These are phyloP conservation scores for Dissostichus mawsoni DNA, from an alignment of 2,113 vertebrate species.

Conservation along the genomic window DNA sequence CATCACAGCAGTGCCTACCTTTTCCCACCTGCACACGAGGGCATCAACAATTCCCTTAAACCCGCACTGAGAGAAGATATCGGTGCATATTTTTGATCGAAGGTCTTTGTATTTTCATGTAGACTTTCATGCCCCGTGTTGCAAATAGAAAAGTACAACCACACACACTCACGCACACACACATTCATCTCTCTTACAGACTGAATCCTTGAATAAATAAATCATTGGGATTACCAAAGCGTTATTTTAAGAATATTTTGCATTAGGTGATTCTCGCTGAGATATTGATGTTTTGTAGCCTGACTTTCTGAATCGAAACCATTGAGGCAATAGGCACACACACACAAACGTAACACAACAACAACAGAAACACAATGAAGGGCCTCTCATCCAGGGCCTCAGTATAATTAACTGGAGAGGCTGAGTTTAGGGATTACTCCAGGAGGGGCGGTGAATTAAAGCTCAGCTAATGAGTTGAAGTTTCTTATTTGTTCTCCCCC, in stretches of 20 bases:
- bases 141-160: constrained; percentile 24
- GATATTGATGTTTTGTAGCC: constrained; percentile 48
- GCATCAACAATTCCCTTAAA: constrained; percentile 39
- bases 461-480: constrained; percentile 87
- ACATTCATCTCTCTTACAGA: constrained; percentile 29
- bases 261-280: constrained; percentile 43
- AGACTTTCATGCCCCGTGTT: constrained; percentile 44
- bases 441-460: constrained; percentile 85
- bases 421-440: constrained; percentile 85
- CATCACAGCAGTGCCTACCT: constrained; percentile 43
- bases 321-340: constrained; percentile 16
- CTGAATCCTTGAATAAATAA: constrained; percentile 59
- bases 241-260: constrained; percentile 57
- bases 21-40: constrained; percentile 32
- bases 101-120: constrained; percentile 69
- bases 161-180: constrained; percentile 8
- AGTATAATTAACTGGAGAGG: constrained; percentile 84
- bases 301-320: constrained; percentile 30
- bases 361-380: constrained; percentile 64
- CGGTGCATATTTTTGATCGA: constrained; percentile 57
- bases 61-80: constrained; percentile 31
- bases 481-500: constrained; percentile 87
- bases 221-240: constrained; percentile 50
- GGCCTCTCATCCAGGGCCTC: constrained; percentile 76
- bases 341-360: constrained; percentile 42